These are phyloP conservation scores for rabbit (Oryctolagus cuniculus) DNA, from an alignment of 2,113 vertebrate species.

Conservation along the genomic window DNA sequence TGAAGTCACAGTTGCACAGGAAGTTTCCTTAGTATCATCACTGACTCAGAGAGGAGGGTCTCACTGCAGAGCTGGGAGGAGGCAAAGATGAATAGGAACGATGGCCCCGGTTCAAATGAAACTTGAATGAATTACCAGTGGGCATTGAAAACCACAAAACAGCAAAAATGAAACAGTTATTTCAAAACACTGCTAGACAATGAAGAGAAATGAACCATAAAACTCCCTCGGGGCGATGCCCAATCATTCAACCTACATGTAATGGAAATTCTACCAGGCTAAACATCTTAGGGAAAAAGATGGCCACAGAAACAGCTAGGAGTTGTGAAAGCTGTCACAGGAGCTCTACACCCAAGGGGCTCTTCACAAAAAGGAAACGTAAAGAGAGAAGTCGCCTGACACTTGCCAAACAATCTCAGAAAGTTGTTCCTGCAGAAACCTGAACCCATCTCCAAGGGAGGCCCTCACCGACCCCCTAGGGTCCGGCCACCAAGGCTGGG, in stretches of 20 bases:
- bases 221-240: not conserved
- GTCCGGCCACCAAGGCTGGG: not conserved
- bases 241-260: not conserved
- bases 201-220: constrained; percentile 42
- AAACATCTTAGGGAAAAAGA: not conserved
- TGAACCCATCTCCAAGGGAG: not conserved
- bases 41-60: not conserved
- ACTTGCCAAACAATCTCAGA: not conserved
- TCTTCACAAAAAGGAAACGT: not conserved
- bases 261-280: not conserved
- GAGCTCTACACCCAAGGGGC: not conserved
- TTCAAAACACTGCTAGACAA: constrained; percentile 59
- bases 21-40: constrained; percentile 4
- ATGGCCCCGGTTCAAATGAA: not conserved
- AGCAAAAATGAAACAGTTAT: constrained; percentile 22
- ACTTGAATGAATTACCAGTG: constrained; percentile 19
- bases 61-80: not conserved
- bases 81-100: not conserved
- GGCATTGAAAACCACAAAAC: constrained; percentile 40
- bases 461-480: not conserved
- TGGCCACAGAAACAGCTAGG: not conserved
- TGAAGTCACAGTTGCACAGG: constrained; percentile 17
- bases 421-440: not conserved
- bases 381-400: not conserved
- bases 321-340: not conserved